phyloP scores from a whole-genome alignment of 2,797 vertebrate genomes.

The Helostoma temminkii region DNA sequence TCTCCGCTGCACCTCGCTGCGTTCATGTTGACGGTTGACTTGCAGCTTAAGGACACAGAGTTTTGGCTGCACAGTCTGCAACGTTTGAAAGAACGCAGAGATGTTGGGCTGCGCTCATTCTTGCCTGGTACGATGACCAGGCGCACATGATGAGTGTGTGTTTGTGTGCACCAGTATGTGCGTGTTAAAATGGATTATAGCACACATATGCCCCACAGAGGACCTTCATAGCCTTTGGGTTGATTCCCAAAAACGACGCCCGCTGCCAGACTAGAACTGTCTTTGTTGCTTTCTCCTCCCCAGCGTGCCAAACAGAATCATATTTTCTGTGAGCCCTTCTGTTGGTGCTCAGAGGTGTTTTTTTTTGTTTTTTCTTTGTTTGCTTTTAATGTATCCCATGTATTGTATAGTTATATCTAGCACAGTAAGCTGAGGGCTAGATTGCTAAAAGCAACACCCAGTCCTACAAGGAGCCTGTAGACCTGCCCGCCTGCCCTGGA shows the following conservation, averaged over 20 bases:
- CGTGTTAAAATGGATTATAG: constrained; percentile 48
- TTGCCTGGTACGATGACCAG: constrained; percentile 15
- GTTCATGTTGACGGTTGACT: constrained; percentile 25
- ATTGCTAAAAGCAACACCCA: background rate
- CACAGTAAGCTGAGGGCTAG: constrained; percentile 25
- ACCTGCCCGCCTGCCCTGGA: constrained; percentile 31
- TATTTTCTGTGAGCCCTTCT: constrained; percentile 3
- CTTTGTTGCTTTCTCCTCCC: constrained; percentile 25
- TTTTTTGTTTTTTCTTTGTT: constrained; percentile 20
- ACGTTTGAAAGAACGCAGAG: constrained; percentile 20
- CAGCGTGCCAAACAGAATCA: constrained; percentile 60
- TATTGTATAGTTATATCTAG: constrained; percentile 22
- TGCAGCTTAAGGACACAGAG: constrained; percentile 29
- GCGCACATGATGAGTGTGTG: constrained; percentile 40
- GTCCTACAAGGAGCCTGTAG: constrained; percentile 4
- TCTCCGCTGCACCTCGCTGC: constrained; percentile 27
- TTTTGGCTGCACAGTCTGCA: constrained; percentile 16
- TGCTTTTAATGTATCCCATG: constrained; percentile 19
- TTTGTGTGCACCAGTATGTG: constrained; percentile 27
- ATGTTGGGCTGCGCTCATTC: constrained; percentile 38
- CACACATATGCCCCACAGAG: constrained; percentile 58
- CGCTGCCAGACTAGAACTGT: constrained; percentile 29
- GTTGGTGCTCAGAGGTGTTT: constrained; percentile 15
- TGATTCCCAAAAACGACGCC: constrained; percentile 36
- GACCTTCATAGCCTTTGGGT: constrained; percentile 53